Base-by-base conservation (phyloP, 2,888 invertebrate genomes). In the Rhagium mordax region DNA sequence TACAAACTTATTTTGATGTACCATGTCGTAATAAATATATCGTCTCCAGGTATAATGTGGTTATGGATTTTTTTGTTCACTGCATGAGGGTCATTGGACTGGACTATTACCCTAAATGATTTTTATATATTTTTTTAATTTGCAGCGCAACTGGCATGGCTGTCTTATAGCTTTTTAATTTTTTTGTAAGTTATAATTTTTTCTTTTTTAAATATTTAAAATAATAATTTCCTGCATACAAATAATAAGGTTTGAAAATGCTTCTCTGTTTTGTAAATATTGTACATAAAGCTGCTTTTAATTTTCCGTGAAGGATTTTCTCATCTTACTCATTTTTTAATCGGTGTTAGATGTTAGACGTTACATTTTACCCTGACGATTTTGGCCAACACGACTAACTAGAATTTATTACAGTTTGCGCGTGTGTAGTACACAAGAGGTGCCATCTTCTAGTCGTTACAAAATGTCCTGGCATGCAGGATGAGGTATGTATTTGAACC, bases 341-440 rank as follows among this genome's bases (percentile, higher is more conserved):
- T 59, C n/a, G 66, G 66, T 71, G 65, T 47, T 49, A 66, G 66
- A 16, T 66, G 51, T 70, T 61, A 33, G n/a, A n/a, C n/a, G n/a
- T n/a, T n/a, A n/a, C 18, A 27, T 69, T 41, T 71, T 57, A 69
- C 20, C 48, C 55, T 75, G 48, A n/a, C 16, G 10, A 20, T 21
- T 57, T 27, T 24, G 18, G 47, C 3, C 48, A 47, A 10, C 10
- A 4, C 18, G 13, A 53, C 27, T 64, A 65, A 53, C n/a, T n/a
- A 2, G 55, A 27, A 55, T 73, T 55, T 76, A 66, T 83, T 85
- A 41, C 83, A 98, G 98, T 99, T 79, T 99, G 99, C 89, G 98
- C 98, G 74, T 98, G 98, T 88, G 99, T 99, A 85, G 99, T 99
- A 79, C 99, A 99, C 92, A 99, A 99, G 89, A 92, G 98, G 86